A percentile compares a stretch with the other conserved stretches of the same genome.
Conservation (phyloP, 2,113 vertebrate genomes). For the Tichodroma muraria region DNA sequence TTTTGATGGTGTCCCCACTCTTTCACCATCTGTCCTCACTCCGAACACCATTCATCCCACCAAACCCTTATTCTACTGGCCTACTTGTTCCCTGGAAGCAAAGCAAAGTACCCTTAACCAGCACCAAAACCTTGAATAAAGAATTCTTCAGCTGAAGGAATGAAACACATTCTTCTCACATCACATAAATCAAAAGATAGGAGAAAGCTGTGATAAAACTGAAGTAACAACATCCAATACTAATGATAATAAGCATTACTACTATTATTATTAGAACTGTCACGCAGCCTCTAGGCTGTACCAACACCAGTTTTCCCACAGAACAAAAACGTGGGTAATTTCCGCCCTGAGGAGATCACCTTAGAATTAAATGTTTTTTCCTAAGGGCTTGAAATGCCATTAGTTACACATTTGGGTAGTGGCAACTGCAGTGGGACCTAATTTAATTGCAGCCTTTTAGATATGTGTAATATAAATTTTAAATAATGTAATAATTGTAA, state of each 20-base stretch:
- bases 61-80: background rate
- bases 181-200: background rate
- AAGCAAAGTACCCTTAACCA: background rate
- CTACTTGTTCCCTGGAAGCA: background rate
- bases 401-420: background rate
- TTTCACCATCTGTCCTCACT: background rate
- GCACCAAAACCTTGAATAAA: background rate
- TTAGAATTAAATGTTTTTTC: background rate
- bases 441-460: background rate
- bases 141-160: background rate
- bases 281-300: background rate
- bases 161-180: background rate
- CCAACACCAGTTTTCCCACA: background rate
- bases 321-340: background rate
- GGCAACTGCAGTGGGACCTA: background rate
- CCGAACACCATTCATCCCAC: background rate
- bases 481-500: constrained; percentile 1
- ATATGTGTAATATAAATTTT: background rate
- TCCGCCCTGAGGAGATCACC: background rate
- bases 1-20: background rate
- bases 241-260: background rate
- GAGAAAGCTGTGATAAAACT: background rate
- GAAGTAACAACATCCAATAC: background rate
- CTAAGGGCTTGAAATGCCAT: background rate
- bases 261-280: background rate